Evolutionary conservation across 2,113 vertebrate genomes (phyloP), one percentile per base, ranked within the genome.

Genomic region (Rhodinocichla rosea): DNA sequence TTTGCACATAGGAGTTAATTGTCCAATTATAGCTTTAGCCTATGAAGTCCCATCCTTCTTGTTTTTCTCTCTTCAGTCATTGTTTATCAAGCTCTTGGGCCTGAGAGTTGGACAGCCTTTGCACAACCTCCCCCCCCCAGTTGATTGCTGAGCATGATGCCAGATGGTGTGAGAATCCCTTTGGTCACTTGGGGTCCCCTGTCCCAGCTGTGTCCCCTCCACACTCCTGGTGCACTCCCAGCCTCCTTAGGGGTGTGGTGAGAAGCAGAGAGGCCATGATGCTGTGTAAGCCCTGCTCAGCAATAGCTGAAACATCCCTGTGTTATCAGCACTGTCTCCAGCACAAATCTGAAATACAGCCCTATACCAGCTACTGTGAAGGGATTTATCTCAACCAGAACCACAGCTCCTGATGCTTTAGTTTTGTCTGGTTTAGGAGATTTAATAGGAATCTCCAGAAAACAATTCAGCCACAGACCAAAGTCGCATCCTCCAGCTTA

Each of bases 281-380:
- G 24, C 49, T 64, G 23, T 14, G 87, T 37, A 4, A 87, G 44
- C 24, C 1, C 68, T 55, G 28, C 49, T 76, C 57, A 77, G 39
- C 18, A 26, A 1, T 10, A 26, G 4, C 13, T 9, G 49, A 73
- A 81, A 18, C n/a, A 40, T 28, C 40, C 10, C 15, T n/a, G 17
- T 11, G 3, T n/a, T 35, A 47, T 1, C 75, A 88, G 6, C 8
- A 6, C 17, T 37, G 44, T 55, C 56, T 69, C 1, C 39, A 55
- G 55, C 30, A 56, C 11, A 67, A 55, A 71, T 32, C 23, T 21
- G 64, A 65, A 80, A 22, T 32, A 28, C 1, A 21, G 45, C 40
- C 18, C 47, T 21, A 0, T 7, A 12, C 3, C 0, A 27, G 40
- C 45, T 81, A 2, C n/a, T 44, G 0, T 52, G 50, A 55, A 64